Percentiles rank a stretch among this genome's conserved stretches.
These are phyloP conservation scores for Rafetus swinhoei DNA, from an alignment of 2,113 vertebrate species.

Conservation along the genomic window DNA sequence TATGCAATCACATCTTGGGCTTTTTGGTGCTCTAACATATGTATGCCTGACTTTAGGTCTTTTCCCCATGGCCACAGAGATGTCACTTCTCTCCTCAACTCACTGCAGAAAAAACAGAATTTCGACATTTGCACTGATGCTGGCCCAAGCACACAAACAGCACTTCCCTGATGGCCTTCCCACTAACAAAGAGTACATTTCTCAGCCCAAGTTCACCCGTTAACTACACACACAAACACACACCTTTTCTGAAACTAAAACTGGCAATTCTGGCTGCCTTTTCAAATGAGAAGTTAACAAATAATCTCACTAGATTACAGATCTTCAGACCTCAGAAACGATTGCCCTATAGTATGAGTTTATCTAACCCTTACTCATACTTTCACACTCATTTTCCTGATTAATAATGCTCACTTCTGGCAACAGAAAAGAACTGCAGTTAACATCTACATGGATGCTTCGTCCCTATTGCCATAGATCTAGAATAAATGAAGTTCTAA, in stretches of 20 bases:
- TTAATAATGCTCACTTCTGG: not conserved
- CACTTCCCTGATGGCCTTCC: not conserved
- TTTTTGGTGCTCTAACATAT: not conserved
- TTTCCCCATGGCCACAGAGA: not conserved
- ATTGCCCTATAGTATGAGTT: not conserved
- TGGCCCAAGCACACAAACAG: not conserved
- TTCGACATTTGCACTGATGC: not conserved
- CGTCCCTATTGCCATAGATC: not conserved
- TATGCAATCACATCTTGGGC: not conserved
- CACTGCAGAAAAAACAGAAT: not conserved
- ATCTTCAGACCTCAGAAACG: not conserved
- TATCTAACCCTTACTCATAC: fast-evolving
- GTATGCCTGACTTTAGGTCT: not conserved
- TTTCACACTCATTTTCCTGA: not conserved
- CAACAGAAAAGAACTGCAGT: not conserved
- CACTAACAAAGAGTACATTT: not conserved
- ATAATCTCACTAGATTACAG: not conserved
- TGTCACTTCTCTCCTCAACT: not conserved
- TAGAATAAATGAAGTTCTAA: not conserved
- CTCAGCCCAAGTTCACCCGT: not conserved
- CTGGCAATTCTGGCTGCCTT: not conserved
- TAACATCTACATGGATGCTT: not conserved
- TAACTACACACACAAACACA: fast-evolving
- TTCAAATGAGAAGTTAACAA: not conserved
- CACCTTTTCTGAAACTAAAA: not conserved